Percentiles rank a stretch among this genome's conserved stretches.
Conservation (phyloP, 2,888 invertebrate species). For the Hemicrepidius hirtus region DNA sequence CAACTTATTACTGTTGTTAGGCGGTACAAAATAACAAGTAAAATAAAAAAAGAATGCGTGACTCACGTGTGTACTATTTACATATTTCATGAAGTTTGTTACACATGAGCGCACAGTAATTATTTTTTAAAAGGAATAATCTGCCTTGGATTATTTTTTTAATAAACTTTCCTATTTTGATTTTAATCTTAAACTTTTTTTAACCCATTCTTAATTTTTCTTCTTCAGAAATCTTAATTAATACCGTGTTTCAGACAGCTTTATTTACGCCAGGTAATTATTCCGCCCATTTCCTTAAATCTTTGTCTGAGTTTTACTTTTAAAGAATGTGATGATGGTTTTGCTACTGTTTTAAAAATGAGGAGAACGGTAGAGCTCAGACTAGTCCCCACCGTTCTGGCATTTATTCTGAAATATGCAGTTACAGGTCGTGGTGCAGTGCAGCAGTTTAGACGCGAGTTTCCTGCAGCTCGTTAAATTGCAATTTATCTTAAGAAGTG, state of each 20-base stretch:
- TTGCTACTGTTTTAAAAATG: slow-evolving; percentile 15
- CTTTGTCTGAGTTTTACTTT: slow-evolving; percentile 6
- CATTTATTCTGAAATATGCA: slow-evolving; percentile 27
- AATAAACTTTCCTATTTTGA: too few relatives aligned
- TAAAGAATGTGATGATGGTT: background rate
- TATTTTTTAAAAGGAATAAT: background rate
- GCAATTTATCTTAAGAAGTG: slow-evolving; percentile 12
- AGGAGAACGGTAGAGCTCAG: slow-evolving; percentile 25
- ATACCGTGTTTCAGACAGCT: slow-evolving; percentile 1
- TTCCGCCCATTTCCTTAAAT: slow-evolving; percentile 15
- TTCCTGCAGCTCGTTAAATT: slow-evolving; percentile 16
- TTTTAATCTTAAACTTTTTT: too few relatives aligned
- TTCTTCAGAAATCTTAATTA: too few relatives aligned
- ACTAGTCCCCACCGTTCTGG: slow-evolving; percentile 26
- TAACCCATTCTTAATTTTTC: too few relatives aligned
- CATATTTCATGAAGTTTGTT: slow-evolving; percentile 13
- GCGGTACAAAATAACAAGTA: background rate
- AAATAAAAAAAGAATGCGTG: slow-evolving; percentile 8
- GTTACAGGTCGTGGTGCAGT: slow-evolving; percentile 29
- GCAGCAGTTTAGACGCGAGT: slow-evolving; percentile 21
- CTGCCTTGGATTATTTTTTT: too few relatives aligned
- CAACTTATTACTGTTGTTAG: background rate
- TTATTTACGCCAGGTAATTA: slow-evolving; percentile 8
- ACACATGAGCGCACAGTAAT: background rate
- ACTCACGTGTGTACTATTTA: slow-evolving; percentile 7